These are phyloP conservation scores for Lacerta viridis DNA, from an alignment of 2,797 vertebrate genomes.

Conservation along the genomic window DNA sequence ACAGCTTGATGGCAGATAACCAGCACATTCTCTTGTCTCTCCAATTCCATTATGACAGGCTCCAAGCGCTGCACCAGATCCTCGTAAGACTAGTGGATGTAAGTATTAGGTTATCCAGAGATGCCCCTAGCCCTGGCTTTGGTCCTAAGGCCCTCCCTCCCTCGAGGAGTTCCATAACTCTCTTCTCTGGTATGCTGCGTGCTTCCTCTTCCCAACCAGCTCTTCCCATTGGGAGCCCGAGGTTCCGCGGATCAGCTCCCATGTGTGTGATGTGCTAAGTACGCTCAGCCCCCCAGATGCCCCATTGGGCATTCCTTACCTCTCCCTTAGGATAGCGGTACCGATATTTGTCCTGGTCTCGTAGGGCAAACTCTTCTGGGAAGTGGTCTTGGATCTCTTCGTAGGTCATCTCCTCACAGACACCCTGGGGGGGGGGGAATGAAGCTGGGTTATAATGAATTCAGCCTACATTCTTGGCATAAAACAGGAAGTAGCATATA, in stretches of 20 bases:
- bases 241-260: background rate
- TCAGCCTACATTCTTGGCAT: background rate
- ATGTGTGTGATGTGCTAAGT: background rate
- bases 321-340: conserved; percentile 95
- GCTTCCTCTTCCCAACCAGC: background rate
- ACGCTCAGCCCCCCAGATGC: background rate
- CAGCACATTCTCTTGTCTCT: conserved; percentile 93
- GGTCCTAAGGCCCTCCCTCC: background rate
- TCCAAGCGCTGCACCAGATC: conserved; percentile 94
- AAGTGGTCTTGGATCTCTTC: conserved; percentile 91
- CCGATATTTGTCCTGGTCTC: conserved; percentile 94
- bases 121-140: background rate
- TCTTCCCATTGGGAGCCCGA: background rate
- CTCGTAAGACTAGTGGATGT: conserved; percentile 86
- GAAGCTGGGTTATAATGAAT: background rate
- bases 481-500: background rate
- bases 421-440: conserved; percentile 79
- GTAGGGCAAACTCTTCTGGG: conserved; percentile 91
- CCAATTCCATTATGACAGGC: conserved; percentile 96
- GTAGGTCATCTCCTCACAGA: conserved; percentile 93
- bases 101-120: background rate
- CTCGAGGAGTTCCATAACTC: background rate
- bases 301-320: conserved; percentile 77
- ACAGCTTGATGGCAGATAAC: conserved; percentile 94
- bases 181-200: background rate